Conservation (phyloP, 2,888 invertebrate genomes). For the Lymantria monacha region DNA sequence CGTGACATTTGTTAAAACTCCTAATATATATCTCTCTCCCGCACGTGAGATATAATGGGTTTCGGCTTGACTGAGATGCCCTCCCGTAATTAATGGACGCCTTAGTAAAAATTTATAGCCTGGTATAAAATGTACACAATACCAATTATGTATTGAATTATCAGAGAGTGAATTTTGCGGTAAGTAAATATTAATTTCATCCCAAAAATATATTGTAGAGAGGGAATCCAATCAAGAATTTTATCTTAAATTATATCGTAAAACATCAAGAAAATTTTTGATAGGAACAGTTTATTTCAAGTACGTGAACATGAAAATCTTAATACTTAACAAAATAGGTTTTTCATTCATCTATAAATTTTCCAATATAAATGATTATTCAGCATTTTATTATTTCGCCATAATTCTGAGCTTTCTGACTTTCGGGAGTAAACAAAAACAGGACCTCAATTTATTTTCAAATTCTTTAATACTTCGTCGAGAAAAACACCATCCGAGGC, state of each 20-base stretch:
- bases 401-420: conserved; percentile 8
- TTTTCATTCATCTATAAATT: too few relatives aligned
- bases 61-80: too few relatives aligned
- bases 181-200: not conserved
- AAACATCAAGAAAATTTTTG: not conserved
- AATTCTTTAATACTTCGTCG: conserved; percentile 45
- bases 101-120: too few relatives aligned
- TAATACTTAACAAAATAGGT: not conserved
- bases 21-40: too few relatives aligned
- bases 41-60: too few relatives aligned
- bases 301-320: not conserved
- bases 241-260: conserved; percentile 18
- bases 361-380: too few relatives aligned
- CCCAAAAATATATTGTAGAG: not conserved
- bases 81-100: too few relatives aligned
- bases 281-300: not conserved
- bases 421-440: conserved; percentile 37
- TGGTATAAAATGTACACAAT: too few relatives aligned
- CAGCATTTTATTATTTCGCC: too few relatives aligned
- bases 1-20: too few relatives aligned
- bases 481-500: conserved; percentile 34
- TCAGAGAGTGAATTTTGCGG: not conserved
- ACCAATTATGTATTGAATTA: not conserved
- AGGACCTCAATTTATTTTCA: conserved; percentile 43
- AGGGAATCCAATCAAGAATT: conserved; percentile 21